Evolutionary conservation across 2,888 invertebrate species (phyloP).

Genomic region (Calameuta idolon): DNA sequence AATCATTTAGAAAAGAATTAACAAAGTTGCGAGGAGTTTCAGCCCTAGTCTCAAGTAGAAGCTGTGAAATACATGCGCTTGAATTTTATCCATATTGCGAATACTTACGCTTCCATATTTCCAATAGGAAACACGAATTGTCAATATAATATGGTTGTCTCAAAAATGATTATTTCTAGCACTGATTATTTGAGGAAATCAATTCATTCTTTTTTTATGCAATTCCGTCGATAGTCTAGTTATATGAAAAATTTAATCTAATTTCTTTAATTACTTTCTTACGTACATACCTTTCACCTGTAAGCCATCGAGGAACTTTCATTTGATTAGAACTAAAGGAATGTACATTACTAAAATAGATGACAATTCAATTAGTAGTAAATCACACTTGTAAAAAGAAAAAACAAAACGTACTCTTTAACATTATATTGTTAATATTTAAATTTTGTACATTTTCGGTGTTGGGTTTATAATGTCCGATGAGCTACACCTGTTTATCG

Average conservation of each 20-base stretch:
- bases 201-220: background rate
- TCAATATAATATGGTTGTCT: background rate
- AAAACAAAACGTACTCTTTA: conserved; percentile 52
- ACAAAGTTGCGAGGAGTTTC: background rate
- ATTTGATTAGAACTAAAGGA: conserved; percentile 24
- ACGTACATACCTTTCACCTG: background rate
- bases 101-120: background rate
- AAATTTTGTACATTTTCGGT: conserved; percentile 58
- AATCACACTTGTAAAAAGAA: conserved; percentile 54
- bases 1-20: background rate
- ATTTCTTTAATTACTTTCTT: background rate
- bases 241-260: background rate
- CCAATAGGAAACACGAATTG: background rate
- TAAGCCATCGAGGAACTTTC: conserved; percentile 18
- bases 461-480: conserved; percentile 37
- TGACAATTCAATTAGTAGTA: conserved; percentile 47
- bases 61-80: background rate
- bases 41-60: background rate
- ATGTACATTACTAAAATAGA: conserved; percentile 40
- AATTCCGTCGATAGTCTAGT: background rate
- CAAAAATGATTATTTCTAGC: background rate
- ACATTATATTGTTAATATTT: conserved; percentile 50
- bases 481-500: conserved; percentile 15
- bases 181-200: background rate
- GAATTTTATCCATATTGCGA: background rate